Evolutionary conservation across 2,113 vertebrate species (phyloP).

Genomic region (Muntiacus reevesi): DNA sequence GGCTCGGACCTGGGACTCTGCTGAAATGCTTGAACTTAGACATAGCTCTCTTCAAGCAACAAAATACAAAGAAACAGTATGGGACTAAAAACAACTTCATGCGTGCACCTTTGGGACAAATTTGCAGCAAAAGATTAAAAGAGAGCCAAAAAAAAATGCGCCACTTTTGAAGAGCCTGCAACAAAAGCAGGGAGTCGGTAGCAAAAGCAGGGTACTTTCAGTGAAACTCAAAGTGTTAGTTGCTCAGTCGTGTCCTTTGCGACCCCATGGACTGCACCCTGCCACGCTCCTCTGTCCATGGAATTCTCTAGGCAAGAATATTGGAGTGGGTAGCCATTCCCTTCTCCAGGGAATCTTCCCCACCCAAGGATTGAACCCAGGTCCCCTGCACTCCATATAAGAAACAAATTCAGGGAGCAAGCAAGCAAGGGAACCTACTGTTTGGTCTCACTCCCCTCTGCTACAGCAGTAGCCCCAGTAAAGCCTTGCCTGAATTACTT

Average conservation of each 20-base stretch:
- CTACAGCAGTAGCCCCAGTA: neutral
- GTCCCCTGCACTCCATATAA: neutral
- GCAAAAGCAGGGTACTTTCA: neutral
- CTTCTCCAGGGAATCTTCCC: neutral
- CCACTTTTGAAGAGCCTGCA: neutral
- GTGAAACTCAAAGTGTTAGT: neutral
- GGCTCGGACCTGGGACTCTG: neutral
- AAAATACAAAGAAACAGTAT: neutral
- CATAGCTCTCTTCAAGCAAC: neutral
- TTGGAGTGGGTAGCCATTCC: neutral
- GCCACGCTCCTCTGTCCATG: fast-evolving
- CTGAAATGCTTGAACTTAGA: neutral
- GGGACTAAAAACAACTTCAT: neutral
- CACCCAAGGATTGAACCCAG: neutral
- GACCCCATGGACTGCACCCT: neutral
- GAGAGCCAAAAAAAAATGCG: neutral
- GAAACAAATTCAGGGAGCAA: neutral
- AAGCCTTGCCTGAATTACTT: neutral
- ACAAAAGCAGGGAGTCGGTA: neutral
- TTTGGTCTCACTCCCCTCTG: neutral
- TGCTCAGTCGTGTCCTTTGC: neutral
- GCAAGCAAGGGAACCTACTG: neutral
- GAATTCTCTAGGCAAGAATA: neutral
- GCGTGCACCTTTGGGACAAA: neutral
- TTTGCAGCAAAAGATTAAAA: neutral